Evolutionary conservation across 2,797 vertebrate species (phyloP).

Genomic region (Brachyrhaphis roseni): DNA sequence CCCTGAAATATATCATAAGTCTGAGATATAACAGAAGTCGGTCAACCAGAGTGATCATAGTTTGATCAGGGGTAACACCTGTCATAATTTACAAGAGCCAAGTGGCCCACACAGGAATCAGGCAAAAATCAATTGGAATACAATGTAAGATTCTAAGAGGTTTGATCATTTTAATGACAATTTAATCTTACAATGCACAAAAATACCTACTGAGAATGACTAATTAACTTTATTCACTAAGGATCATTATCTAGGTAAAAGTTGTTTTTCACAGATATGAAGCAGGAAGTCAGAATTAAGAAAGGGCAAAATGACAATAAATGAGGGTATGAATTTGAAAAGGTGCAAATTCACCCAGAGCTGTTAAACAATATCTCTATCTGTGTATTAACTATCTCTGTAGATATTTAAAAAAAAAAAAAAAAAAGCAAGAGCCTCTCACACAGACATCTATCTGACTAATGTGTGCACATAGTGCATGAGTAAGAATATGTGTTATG

Average conservation of each 20-base stretch:
- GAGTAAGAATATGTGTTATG: slow-evolving; percentile 14
- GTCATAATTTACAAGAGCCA: background rate
- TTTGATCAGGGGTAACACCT: background rate
- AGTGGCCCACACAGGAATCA: background rate
- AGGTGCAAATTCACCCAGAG: background rate
- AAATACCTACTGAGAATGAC: background rate
- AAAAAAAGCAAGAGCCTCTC: slow-evolving; percentile 13
- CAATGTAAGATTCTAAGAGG: background rate
- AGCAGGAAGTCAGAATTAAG: background rate
- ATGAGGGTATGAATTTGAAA: background rate
- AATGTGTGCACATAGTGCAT: background rate
- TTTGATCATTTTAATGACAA: background rate
- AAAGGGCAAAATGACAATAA: background rate
- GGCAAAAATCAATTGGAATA: background rate
- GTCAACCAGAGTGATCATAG: background rate
- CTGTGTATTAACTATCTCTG: too few species aligned
- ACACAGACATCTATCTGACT: background rate
- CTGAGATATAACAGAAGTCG: too few species aligned
- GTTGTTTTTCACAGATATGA: background rate
- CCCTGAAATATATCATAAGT: too few species aligned
- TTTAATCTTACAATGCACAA: background rate
- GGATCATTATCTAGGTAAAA: background rate
- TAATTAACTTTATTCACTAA: background rate
- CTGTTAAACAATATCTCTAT: background rate
- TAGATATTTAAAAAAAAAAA: background rate